phyloP scores from a whole-genome alignment of 2,888 invertebrate species.

The Tribolium freemani region DNA sequence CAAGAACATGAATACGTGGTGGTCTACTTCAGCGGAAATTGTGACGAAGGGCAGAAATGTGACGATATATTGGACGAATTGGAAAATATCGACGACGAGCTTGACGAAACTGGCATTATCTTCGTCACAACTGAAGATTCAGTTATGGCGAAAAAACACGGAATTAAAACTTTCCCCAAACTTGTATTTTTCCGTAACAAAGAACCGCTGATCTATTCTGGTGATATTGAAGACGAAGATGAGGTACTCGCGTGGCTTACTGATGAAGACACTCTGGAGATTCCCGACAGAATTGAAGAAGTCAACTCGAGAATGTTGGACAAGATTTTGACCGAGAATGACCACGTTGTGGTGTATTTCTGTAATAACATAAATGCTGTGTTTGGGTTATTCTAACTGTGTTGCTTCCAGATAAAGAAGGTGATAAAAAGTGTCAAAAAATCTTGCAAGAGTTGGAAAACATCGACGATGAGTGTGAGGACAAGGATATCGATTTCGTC shows the following conservation, averaged over 20 bases:
- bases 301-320: conserved; percentile 92
- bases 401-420: conserved; percentile 82
- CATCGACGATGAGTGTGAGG: conserved; percentile 94
- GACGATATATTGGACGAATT: conserved; percentile 87
- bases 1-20: conserved; percentile 94
- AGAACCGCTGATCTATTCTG: conserved; percentile 85
- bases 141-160: conserved; percentile 84
- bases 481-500: conserved; percentile 91
- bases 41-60: conserved; percentile 90
- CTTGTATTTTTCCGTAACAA: conserved; percentile 93
- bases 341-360: conserved; percentile 93
- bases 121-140: conserved; percentile 94
- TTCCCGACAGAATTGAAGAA: conserved; percentile 94
- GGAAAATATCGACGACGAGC: conserved; percentile 93
- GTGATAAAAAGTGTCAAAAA: conserved; percentile 90
- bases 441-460: conserved; percentile 91
- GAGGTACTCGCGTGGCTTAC: conserved; percentile 93
- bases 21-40: conserved; percentile 93
- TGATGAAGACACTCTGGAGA: conserved; percentile 90
- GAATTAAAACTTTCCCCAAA: conserved; percentile 87
- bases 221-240: conserved; percentile 92
- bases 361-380: conserved; percentile 73
- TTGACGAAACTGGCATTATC: conserved; percentile 93
- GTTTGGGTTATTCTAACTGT: not conserved
- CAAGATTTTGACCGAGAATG: conserved; percentile 88